Evolutionary conservation across 1,140 invertebrate species (phyloP).

Genomic region (Limonius californicus): DNA sequence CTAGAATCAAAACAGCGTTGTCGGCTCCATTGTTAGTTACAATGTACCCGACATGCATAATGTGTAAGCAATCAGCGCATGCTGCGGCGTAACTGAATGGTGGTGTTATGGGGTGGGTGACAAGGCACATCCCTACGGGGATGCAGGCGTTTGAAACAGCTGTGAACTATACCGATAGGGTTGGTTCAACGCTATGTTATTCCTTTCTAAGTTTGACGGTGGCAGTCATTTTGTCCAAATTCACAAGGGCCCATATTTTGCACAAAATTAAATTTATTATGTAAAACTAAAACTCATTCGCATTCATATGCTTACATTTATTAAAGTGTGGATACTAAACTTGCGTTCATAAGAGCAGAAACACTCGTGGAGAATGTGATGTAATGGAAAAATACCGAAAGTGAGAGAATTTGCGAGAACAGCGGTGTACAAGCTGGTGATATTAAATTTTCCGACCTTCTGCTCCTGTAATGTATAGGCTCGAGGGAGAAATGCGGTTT

Average conservation of each 20-base stretch:
- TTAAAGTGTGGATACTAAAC: constrained; percentile 5
- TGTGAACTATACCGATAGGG: constrained; percentile 4
- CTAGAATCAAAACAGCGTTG: constrained; percentile 38
- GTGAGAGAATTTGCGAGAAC: constrained; percentile 39
- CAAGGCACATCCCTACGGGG: constrained; percentile 6
- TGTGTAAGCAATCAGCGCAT: constrained; percentile 45
- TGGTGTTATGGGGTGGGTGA: constrained; percentile 7
- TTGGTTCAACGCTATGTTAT: neutral
- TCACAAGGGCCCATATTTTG: too few species aligned
- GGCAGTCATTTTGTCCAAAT: too few species aligned
- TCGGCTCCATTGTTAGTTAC: constrained; percentile 30
- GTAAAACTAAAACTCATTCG: neutral
- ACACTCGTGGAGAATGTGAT: constrained; percentile 33
- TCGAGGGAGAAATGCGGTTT: constrained; percentile 38
- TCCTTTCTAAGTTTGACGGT: too few species aligned
- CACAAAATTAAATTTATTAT: too few species aligned
- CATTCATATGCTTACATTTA: constrained; percentile 8
- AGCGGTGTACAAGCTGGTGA: constrained; percentile 41
- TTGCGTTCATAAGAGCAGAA: constrained; percentile 33
- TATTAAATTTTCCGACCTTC: constrained; percentile 47
- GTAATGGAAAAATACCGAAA: constrained; percentile 45
- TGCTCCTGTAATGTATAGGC: constrained; percentile 43
- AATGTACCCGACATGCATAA: constrained; percentile 46
- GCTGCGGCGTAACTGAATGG: constrained; percentile 21
- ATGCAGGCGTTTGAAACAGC: constrained; percentile 17